Evolutionary conservation across 2,113 vertebrate genomes (phyloP), one percentile per base, ranked within the genome.

Genomic region (Melozone crissalis): DNA sequence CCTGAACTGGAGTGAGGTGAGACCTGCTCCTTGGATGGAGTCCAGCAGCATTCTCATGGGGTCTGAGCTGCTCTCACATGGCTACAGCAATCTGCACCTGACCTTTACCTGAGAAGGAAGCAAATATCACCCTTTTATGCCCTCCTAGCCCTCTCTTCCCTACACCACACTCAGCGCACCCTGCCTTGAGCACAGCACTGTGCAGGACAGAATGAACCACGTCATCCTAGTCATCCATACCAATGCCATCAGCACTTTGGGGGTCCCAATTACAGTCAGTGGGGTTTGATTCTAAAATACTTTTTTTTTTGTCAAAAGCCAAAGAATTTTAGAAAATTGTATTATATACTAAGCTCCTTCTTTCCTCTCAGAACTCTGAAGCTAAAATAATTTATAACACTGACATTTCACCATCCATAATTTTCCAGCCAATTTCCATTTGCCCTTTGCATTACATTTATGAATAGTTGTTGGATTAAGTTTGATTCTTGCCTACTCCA

Each of bases 381-480:
- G 61, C 21, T 63, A 87, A 82, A 94, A 73, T 94, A 91, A 95
- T 93, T 89, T 91, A 91, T 85, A 80, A 80, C 91, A 63, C 11
- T 95, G 91, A 94, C 71, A 93, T 96, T 97, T 95, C 49, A 59
- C 43, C 46, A 67, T 83, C 87, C 84, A 62, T 89, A 90, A 95
- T 95, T 95, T 91, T 76, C 67, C 71, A 90, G 68, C 46, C 28
- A 76, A 95, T 94, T 97, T 94, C 74, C 89, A 93, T 94, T 93
- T 94, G 87, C 84, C 95, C 94, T 95, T 97, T 95, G 51, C 63
- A 49, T 87, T 79, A 31, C 81, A 87, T 51, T 95, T 92, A 91
- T 3, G 3, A 93, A 62, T 89, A 94, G 77, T 82, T 74, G 51
- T 83, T 81, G 69, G 73, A 87, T 95, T 81, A 93, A 77, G 35